Evolutionary conservation across 2,797 vertebrate genomes (phyloP).

Genomic region (Peromyscus attwateri): DNA sequence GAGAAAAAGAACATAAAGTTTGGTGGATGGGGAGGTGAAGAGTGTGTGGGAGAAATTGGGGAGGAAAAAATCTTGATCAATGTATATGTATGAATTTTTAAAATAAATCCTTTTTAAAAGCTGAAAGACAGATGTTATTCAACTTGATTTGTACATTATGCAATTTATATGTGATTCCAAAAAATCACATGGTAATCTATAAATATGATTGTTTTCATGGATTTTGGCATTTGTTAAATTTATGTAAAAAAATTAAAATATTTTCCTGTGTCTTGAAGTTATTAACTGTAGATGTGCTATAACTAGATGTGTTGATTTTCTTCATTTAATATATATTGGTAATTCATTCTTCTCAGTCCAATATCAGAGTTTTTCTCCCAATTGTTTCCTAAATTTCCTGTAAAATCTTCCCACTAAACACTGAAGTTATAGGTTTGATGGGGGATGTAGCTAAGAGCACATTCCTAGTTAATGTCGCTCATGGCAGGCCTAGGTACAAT

Average conservation of each 20-base stretch:
- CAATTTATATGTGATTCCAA: neutral
- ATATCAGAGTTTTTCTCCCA: neutral
- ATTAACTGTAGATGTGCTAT: neutral
- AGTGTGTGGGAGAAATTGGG: too few relatives aligned
- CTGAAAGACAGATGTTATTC: neutral
- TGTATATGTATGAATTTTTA: too few relatives aligned
- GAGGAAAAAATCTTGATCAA: too few relatives aligned
- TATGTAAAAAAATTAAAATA: neutral
- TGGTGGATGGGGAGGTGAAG: too few relatives aligned
- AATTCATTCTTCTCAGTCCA: neutral
- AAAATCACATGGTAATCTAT: neutral
- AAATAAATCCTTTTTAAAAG: too few relatives aligned
- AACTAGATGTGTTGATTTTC: conserved; percentile 4
- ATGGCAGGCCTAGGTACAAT: too few relatives aligned
- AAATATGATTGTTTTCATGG: neutral
- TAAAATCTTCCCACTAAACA: neutral
- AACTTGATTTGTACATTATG: neutral
- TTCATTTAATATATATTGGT: neutral
- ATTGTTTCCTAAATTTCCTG: neutral
- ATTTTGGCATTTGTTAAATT: neutral
- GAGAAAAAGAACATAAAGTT: too few relatives aligned
- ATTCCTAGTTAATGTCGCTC: too few relatives aligned
- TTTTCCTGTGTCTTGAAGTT: neutral
- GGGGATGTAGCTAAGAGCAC: too few relatives aligned
- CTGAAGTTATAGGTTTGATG: neutral